Percentiles rank a stretch among this genome's conserved stretches.
Conservation (phyloP, 1,140 invertebrate genomes). For the Theocolax elegans region DNA sequence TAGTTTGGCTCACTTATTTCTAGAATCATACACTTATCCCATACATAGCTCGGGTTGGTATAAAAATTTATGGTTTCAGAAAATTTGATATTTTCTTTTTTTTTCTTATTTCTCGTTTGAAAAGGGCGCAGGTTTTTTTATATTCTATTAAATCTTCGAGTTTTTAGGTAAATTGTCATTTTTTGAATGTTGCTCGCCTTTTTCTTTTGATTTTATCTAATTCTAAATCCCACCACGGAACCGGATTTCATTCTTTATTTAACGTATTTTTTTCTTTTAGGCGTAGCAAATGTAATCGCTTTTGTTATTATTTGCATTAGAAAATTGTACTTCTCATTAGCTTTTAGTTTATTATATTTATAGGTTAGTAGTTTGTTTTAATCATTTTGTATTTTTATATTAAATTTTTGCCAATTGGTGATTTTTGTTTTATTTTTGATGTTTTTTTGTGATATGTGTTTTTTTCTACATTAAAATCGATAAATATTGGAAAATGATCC, state of each 20-base stretch:
- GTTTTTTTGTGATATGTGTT: conserved; percentile 33
- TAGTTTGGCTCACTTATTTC: no score
- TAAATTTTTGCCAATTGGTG: no score
- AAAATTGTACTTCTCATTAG: conserved; percentile 37
- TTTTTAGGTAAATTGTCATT: not conserved
- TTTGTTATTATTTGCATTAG: not conserved
- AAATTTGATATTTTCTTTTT: not conserved
- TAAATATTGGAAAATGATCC: not conserved
- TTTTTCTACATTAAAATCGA: conserved; percentile 43
- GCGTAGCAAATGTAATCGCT: no score
- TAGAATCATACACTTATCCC: no score
- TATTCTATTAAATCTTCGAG: not conserved
- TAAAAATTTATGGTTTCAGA: not conserved
- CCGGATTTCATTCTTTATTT: not conserved
- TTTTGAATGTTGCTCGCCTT: not conserved
- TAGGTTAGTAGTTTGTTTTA: conserved; percentile 48
- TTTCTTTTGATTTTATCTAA: not conserved
- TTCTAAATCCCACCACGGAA: not conserved
- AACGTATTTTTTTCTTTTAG: no score
- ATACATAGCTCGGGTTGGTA: not conserved
- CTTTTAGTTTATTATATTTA: conserved; percentile 43
- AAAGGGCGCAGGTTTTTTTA: not conserved
- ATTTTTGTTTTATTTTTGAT: conserved; percentile 46
- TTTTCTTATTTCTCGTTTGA: not conserved
- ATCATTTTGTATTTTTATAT: no score